Conservation (phyloP, 2,888 invertebrate genomes). For the Cataglyphis rosenhaueri region DNA sequence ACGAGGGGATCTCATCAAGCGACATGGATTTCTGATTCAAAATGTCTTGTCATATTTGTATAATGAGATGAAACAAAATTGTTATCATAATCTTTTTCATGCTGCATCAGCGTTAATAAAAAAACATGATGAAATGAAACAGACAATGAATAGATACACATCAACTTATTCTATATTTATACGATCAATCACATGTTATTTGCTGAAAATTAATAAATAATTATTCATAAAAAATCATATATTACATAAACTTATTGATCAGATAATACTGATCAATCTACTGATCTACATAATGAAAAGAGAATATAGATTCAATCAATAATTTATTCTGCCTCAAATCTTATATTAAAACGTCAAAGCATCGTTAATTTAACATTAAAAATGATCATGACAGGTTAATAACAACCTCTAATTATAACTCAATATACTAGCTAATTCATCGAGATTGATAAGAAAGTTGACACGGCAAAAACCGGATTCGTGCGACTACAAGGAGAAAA, state of each 20-base stretch:
- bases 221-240: conserved; percentile 4
- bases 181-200: neutral
- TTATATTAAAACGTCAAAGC: conserved; percentile 25
- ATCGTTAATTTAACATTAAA: conserved; percentile 18
- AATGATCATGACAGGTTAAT: conserved; percentile 38
- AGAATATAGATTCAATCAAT: neutral
- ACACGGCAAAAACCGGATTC: conserved; percentile 35
- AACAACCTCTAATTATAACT: conserved; percentile 1
- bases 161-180: neutral
- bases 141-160: neutral
- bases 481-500: neutral
- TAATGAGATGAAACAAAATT: neutral
- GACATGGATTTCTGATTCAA: neutral
- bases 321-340: neutral
- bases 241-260: neutral
- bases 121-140: too few relatives aligned
- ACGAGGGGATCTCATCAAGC: neutral
- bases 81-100: neutral
- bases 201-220: neutral
- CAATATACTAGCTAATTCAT: conserved; percentile 1
- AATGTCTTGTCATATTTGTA: neutral
- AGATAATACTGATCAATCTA: neutral
- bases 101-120: neutral
- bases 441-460: conserved; percentile 39
- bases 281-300: neutral